These are phyloP conservation scores for Vulpes lagopus DNA, from an alignment of 2,113 vertebrate species.

Conservation along the genomic window DNA sequence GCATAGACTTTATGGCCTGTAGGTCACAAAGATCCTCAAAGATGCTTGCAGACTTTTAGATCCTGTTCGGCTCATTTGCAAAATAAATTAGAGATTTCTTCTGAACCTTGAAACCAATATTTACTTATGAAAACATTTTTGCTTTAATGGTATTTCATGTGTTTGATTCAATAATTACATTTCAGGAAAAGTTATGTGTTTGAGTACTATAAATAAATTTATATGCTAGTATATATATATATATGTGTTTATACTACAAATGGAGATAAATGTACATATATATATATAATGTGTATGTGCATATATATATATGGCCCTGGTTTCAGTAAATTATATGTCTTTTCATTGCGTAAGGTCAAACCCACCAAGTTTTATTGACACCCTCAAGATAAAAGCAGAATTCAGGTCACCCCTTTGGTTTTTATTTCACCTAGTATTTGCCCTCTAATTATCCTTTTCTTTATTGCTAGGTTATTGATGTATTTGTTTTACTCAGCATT, in stretches of 20 bases:
- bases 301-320: background rate
- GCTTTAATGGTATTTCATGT: slow-evolving; percentile 70
- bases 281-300: background rate
- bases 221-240: background rate
- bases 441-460: background rate
- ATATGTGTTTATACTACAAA: background rate
- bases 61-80: slow-evolving; percentile 18
- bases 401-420: background rate
- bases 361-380: background rate
- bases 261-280: background rate
- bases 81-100: slow-evolving; percentile 49
- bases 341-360: slow-evolving; percentile 36
- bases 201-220: slow-evolving; percentile 15
- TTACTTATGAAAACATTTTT: slow-evolving; percentile 64
- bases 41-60: background rate
- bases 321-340: slow-evolving; percentile 20
- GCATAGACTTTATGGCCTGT: background rate
- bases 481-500: background rate
- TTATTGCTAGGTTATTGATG: background rate
- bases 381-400: background rate
- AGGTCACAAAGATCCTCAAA: background rate
- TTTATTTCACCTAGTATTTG: background rate
- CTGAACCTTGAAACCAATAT: background rate
- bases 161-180: slow-evolving; percentile 55
- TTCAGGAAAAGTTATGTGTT: background rate